Percentiles rank a stretch among this genome's conserved stretches.
Evolutionary conservation across 2,113 vertebrate genomes (phyloP).

Genomic region (Ivindomyrus marchei): DNA sequence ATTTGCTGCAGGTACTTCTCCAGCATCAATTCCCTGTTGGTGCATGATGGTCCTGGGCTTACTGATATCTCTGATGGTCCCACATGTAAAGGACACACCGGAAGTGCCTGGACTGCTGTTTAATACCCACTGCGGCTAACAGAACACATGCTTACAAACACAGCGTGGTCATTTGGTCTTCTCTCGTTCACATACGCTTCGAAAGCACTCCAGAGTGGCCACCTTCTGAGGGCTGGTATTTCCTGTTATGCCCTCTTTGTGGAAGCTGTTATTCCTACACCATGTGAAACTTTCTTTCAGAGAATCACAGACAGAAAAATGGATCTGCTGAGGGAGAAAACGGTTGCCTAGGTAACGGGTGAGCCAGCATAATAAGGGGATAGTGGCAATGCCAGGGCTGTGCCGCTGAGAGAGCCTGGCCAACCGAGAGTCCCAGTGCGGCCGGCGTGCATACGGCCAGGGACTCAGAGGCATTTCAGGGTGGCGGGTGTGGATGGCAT

Average conservation of each 20-base stretch:
- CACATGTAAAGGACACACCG: neutral
- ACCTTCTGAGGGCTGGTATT: neutral
- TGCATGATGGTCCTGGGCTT: neutral
- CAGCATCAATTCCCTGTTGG: neutral
- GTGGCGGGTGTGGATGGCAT: neutral
- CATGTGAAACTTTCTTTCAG: constrained; percentile 15
- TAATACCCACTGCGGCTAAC: neutral
- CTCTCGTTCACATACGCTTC: neutral
- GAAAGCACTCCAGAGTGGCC: neutral
- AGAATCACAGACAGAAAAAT: constrained; percentile 14
- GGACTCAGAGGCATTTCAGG: neutral
- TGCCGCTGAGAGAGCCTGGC: neutral
- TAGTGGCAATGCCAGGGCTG: neutral
- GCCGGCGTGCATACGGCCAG: no score
- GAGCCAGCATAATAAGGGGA: neutral
- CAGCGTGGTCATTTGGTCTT: neutral
- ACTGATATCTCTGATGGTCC: neutral
- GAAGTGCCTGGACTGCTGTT: neutral
- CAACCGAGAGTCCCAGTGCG: no score
- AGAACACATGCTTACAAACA: neutral
- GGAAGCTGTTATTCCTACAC: neutral
- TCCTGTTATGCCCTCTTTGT: neutral
- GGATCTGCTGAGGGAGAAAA: constrained; percentile 16
- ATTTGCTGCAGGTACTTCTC: neutral
- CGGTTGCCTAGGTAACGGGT: constrained; percentile 23